Evolutionary conservation across 2,113 vertebrate species (phyloP).

Genomic region (Anoplopoma fimbria): DNA sequence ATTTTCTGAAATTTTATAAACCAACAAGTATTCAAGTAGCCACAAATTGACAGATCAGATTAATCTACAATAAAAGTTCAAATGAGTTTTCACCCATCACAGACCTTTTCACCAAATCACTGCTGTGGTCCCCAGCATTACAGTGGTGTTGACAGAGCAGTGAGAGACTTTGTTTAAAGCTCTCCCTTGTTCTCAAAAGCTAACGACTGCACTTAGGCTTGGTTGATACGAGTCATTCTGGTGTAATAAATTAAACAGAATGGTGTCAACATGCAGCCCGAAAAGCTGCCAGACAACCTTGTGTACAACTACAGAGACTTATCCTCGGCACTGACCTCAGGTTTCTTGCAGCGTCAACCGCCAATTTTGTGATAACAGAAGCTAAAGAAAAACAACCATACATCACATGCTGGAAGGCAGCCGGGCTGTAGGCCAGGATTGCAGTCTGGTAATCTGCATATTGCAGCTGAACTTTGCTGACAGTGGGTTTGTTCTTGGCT

Average conservation of each 20-base stretch:
- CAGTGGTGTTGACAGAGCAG: conserved; percentile 5
- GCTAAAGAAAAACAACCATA: conserved; percentile 3
- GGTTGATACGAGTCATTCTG: neutral
- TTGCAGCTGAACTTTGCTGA: conserved; percentile 42
- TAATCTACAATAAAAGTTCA: neutral
- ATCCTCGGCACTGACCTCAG: conserved; percentile 9
- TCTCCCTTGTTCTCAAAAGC: conserved; percentile 3
- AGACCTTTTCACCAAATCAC: neutral
- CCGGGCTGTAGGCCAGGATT: conserved; percentile 17
- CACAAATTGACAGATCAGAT: neutral
- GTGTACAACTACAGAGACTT: conserved; percentile 10
- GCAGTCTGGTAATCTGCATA: conserved; percentile 25
- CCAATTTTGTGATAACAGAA: conserved; percentile 15
- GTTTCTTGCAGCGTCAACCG: conserved; percentile 22
- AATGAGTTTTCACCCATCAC: neutral
- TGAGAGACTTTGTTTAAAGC: conserved; percentile 20
- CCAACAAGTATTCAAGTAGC: neutral
- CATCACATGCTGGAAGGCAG: conserved; percentile 23
- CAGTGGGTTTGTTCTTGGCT: conserved; percentile 12
- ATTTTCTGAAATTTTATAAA: neutral
- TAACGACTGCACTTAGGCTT: neutral
- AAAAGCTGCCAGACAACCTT: conserved; percentile 19
- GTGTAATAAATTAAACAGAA: conserved; percentile 25
- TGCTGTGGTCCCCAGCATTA: neutral
- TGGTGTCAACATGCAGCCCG: conserved; percentile 1